phyloP scores from a whole-genome alignment of 2,797 vertebrate genomes.

The Rhynchonycteris naso region DNA sequence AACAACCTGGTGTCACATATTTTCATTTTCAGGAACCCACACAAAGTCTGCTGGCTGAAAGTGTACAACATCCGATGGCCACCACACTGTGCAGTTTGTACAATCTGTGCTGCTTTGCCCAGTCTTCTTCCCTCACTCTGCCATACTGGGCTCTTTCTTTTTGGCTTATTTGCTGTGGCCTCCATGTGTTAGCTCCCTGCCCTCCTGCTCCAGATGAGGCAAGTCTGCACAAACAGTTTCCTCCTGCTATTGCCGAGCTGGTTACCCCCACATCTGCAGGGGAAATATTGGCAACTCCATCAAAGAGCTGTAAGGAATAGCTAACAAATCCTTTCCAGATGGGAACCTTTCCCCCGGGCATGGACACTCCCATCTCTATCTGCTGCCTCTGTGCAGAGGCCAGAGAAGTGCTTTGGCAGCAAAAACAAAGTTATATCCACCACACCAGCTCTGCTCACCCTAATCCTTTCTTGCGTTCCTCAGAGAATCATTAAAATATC shows the following conservation, averaged over 20 bases:
- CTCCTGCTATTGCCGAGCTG: neutral
- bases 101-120: neutral
- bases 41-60: neutral
- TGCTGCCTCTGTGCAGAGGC: neutral
- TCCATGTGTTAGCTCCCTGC: neutral
- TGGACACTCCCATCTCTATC: neutral
- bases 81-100: neutral
- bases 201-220: neutral
- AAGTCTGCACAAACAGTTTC: neutral
- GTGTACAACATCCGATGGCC: neutral
- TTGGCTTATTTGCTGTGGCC: rapidly evolving
- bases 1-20: neutral
- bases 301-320: conserved; percentile 34
- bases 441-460: neutral
- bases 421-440: neutral
- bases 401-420: neutral
- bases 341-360: neutral
- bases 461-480: neutral
- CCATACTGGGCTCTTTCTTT: neutral
- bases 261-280: neutral
- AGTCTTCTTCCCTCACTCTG: neutral
- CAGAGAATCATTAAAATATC: neutral
- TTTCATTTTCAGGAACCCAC: neutral
- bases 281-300: neutral
- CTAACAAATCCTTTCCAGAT: conserved; percentile 51